These are phyloP conservation scores for Boloria euphrosyne DNA, from an alignment of 2,888 invertebrate genomes.

Conservation along the genomic window DNA sequence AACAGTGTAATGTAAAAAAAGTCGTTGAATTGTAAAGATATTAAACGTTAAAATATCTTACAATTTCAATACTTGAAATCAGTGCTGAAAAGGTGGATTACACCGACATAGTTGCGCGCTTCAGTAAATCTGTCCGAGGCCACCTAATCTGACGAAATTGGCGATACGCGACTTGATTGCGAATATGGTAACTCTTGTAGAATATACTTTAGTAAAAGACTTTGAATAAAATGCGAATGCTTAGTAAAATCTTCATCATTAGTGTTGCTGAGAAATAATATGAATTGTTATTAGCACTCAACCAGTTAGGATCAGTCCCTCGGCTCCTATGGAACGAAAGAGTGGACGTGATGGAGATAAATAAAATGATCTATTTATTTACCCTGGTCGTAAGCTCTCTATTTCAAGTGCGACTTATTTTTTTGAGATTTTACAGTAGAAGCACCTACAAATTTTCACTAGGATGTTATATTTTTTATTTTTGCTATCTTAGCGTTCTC, in stretches of 20 bases:
- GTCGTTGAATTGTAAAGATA: too few relatives aligned
- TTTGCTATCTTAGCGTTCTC: background rate
- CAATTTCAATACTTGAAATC: background rate
- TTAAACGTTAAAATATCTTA: too few relatives aligned
- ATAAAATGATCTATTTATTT: too few relatives aligned
- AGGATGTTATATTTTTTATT: too few relatives aligned
- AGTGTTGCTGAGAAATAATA: background rate
- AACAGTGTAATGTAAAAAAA: too few relatives aligned
- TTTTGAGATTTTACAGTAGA: too few relatives aligned
- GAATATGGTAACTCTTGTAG: constrained; percentile 5
- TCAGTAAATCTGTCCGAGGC: constrained; percentile 16
- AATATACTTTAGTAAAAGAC: constrained; percentile 11
- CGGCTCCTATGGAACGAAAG: too few relatives aligned
- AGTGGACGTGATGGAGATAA: too few relatives aligned
- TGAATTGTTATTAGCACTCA: background rate
- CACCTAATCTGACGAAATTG: constrained; percentile 26
- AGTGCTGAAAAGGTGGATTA: constrained; percentile 13
- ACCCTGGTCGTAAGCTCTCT: too few relatives aligned
- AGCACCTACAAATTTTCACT: too few relatives aligned
- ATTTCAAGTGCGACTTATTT: too few relatives aligned
- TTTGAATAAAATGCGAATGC: background rate
- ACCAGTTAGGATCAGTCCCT: too few relatives aligned
- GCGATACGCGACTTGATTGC: constrained; percentile 19
- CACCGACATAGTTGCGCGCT: constrained; percentile 15
- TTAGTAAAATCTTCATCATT: background rate